Base-by-base conservation (phyloP, 2,888 invertebrate species). In the Dimorphilus gyrociliatus region DNA sequence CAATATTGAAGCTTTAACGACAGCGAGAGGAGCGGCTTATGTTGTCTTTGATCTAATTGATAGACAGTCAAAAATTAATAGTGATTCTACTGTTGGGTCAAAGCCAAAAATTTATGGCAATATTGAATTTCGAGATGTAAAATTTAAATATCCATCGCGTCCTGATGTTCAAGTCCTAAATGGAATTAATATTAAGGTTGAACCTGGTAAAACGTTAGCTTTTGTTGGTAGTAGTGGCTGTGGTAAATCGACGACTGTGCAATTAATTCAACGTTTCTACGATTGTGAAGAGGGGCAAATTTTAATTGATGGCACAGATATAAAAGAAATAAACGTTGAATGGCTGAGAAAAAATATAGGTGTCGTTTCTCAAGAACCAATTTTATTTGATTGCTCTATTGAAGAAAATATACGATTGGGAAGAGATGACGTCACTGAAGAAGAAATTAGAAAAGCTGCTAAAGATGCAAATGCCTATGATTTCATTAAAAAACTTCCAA, bases 21-120 rank as follows among this genome's bases (percentile, higher is more conserved):
- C 44, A 10, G 55, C 52, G 1, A 34, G 51, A 24, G 53, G 51
- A 14, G 51, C 54, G 3, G 82, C 78, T 0, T 72, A 71, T 1
- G 68, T 70, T n/a, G 71, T 82, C 4, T 82, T 72, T 48, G 60
- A 69, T 4, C 72, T 81, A 4, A 72, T 82, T 30, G 79, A 80
- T 48, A n/a, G n/a, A n/a, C n/a, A n/a, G n/a, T n/a, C n/a, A n/a
- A 35, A 35, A 18, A 69, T 69, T 31, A 69, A 69, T 42, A 56
- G 63, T 21, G 49, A 51, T 14, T 53, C 60, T 3, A 46, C 50
- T 10, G 44, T 47, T 17, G 70, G 70, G 21, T 38, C 51, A 13
- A 59, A 48, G 35, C 64, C 58, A 2, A 44, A 46, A 12, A 41
- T 50, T 2, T 21, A 39, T 4, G 65, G 65, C 4, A 41, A 48